These are phyloP conservation scores for Drosophila lacicola DNA, from an alignment of 2,888 invertebrate species.

Conservation along the genomic window DNA sequence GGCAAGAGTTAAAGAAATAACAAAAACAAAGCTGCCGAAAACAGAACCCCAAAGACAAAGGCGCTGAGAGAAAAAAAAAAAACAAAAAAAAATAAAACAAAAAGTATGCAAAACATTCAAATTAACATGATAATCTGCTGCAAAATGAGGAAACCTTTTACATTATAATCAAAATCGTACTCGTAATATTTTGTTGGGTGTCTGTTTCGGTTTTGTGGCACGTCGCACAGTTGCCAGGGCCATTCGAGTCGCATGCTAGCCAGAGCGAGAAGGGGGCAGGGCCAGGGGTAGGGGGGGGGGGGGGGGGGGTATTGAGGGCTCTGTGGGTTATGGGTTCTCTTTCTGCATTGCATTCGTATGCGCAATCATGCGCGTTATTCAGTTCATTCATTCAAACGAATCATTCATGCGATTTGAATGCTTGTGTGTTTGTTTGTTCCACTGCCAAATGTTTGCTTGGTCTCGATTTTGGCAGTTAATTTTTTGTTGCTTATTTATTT, in stretches of 20 bases:
- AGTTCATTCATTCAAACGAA: conserved; percentile 59
- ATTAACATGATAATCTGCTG: conserved; percentile 66
- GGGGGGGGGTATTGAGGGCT: background rate
- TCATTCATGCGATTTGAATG: conserved; percentile 53
- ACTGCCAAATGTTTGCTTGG: conserved; percentile 46
- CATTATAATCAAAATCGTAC: conserved; percentile 36
- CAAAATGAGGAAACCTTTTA: conserved; percentile 51
- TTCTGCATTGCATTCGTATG: conserved; percentile 43
- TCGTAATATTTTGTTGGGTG: conserved; percentile 19
- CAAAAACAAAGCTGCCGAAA: conserved; percentile 35
- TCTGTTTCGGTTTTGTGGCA: conserved; percentile 38
- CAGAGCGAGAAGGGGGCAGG: no score
- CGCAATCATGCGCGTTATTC: conserved; percentile 67
- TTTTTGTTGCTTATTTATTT: conserved; percentile 2
- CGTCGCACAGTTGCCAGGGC: conserved; percentile 37
- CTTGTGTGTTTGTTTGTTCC: conserved; percentile 10
- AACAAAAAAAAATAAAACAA: conserved; percentile 12
- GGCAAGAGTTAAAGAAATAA: conserved; percentile 42
- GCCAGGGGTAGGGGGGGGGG: no score
- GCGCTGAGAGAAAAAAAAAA: conserved; percentile 12
- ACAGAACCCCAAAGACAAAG: conserved; percentile 36
- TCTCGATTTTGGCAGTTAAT: conserved; percentile 25
- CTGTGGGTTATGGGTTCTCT: conserved; percentile 17
- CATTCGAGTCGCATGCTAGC: conserved; percentile 4
- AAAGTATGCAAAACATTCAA: conserved; percentile 50